Evolutionary conservation across 2,113 vertebrate genomes (phyloP), one percentile per base, ranked within the genome.

Genomic region (Opisthocomus hoazin): DNA sequence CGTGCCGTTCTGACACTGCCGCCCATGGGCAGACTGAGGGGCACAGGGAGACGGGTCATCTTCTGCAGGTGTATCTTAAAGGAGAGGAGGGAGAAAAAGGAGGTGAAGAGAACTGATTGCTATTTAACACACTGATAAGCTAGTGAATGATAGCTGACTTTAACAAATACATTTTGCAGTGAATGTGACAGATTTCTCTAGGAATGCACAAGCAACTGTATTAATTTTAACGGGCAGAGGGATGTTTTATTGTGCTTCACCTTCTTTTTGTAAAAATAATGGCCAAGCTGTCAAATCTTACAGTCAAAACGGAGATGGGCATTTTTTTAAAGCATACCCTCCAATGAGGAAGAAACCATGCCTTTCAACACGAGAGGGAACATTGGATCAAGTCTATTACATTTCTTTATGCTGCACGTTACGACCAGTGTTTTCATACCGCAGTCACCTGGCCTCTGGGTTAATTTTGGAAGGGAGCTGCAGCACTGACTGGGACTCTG

Each of bases 1-100:
- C 0, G 99, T 99, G 88, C 97, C 98, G 0, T 99, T 99, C 90
- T 98, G 68, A 84, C 99, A 99, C 95, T 99, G 99, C 50, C 99
- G 98, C 23, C 99, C 99, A 3, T 99, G 99, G 22, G 98, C 98
- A 1, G 97, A 96, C 48, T 97, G 98, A 12, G 98, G 98, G 5
- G 99, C 99, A 22, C 99, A 99, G 8, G 99, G 99, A 5, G 99
- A 99, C 0, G 99, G 98, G 14, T 99, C 99, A 17, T 99, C 99
- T 78, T 99, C 99, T 19, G 98, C 98, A 15, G 98, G 98, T 2
- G 97, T 97, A 63, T 98, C 98, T 98, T 56, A 9, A 94, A 68
- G 51, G 82, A 63, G 51, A 96, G 50, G 68, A 74, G n/a, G 46
- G 48, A 69, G 77, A 68, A 37, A 45, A 64, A 2, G 45, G 20